Evolutionary conservation across 2,113 vertebrate species (phyloP), one percentile per base, ranked within the genome.

Genomic region (Craseonycteris thonglongyai): DNA sequence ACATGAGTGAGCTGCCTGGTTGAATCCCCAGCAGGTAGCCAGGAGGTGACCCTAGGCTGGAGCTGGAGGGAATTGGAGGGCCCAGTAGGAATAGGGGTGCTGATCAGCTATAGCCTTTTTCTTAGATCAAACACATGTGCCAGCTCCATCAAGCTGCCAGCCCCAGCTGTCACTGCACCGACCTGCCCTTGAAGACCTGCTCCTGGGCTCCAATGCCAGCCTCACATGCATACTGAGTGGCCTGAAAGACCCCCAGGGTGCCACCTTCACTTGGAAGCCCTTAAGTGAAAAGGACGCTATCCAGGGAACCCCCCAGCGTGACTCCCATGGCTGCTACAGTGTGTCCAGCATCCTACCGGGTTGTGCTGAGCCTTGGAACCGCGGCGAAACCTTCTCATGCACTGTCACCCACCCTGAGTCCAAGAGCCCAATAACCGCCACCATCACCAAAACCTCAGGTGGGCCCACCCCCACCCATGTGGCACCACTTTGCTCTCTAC

Each of bases 341-440:
- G 92, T 97, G 56, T 82, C 96, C 89, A 97, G 95, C 0, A 0
- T 90, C 28, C 95, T 97, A 68, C 89, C 94, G 0, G 93, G 93
- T 80, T 96, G 93, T 0, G 61, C 96, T 0, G 90, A 95, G 0
- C 91, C 12, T 0, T 97, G 97, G 97, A 95, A 89, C 4, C 2
- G 0, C 0, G 45, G 80, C 3, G 1, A 42, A 19, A 40, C 0
- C 6, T 97, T 97, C 93, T 59, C 61, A 0, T 97, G 97, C 90
- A 85, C 66, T 0, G 96, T 1, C n/a, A 47, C 0, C 6, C 61
- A 92, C n/a, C 7, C 87, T 0, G 56, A 94, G 13, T 0, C 6
- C 1, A 0, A 7, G 10, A 0, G 0, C 0, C 0, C 1, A 0
- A 30, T 10, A 0, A 87, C 11, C 0, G 22, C 2, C 35, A 84